Evolutionary conservation across 2,113 vertebrate genomes (phyloP).

Genomic region (Poeciliopsis prolifica): DNA sequence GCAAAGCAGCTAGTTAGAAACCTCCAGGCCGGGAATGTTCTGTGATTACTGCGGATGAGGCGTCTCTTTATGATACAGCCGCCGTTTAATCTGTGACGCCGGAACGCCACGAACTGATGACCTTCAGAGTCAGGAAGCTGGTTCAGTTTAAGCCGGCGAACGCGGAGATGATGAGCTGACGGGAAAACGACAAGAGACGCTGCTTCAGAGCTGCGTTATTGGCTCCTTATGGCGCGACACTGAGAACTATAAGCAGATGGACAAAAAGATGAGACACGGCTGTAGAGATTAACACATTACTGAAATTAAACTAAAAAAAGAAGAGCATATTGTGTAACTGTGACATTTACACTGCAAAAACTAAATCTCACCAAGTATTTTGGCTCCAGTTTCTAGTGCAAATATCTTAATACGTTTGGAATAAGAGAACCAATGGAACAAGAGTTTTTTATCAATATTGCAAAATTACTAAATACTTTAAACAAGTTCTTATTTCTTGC

Average conservation of each 20-base stretch:
- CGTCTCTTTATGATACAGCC: not conserved
- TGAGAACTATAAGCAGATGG: slow-evolving; percentile 2
- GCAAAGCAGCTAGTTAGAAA: slow-evolving; percentile 34
- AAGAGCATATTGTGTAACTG: not conserved
- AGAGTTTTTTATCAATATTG: no score
- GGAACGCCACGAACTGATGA: slow-evolving; percentile 1
- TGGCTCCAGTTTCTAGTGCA: no score
- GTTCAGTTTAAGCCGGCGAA: no score
- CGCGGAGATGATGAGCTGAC: not conserved
- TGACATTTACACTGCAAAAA: not conserved
- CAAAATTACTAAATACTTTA: no score
- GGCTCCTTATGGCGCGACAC: not conserved
- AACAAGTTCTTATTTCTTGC: no score
- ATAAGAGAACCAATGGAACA: no score
- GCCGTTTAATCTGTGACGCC: not conserved
- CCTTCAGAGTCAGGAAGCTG: slow-evolving; percentile 15
- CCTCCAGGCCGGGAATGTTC: not conserved
- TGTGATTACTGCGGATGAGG: not conserved
- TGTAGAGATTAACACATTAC: slow-evolving; percentile 43
- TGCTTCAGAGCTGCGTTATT: not conserved
- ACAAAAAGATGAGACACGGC: slow-evolving; percentile 25
- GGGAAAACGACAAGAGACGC: not conserved
- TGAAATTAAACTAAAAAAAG: slow-evolving; percentile 50
- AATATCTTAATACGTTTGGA: no score
- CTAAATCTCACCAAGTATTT: no score